phyloP scores from a whole-genome alignment of 2,797 vertebrate genomes.

The Danio tinwini region DNA sequence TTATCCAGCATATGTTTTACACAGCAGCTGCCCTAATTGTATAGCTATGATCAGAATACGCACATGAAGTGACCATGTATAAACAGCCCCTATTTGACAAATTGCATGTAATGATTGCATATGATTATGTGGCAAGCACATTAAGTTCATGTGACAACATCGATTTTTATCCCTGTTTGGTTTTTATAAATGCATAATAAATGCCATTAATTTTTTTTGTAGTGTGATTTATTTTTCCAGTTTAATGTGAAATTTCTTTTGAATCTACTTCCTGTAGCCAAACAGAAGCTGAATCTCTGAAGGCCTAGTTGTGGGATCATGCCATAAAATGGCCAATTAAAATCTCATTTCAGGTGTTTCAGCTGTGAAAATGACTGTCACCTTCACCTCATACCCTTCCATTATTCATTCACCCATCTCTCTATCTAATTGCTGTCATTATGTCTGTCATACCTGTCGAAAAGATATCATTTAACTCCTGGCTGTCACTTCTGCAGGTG shows the following conservation, averaged over 20 bases:
- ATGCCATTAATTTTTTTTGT: neutral
- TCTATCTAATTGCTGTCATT: constrained; percentile 47
- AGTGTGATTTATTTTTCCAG: neutral
- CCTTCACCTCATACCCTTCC: constrained; percentile 44
- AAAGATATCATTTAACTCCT: constrained; percentile 42
- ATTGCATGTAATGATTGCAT: too few species aligned
- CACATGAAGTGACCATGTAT: too few species aligned
- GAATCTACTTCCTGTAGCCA: neutral
- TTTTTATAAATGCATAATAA: neutral
- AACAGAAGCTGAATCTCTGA: constrained; percentile 21
- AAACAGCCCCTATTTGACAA: too few species aligned
- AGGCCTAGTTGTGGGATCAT: constrained; percentile 28
- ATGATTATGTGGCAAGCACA: neutral
- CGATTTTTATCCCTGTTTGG: neutral
- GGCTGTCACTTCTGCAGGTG: constrained; percentile 11
- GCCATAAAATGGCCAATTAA: constrained; percentile 59
- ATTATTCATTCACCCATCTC: constrained; percentile 36
- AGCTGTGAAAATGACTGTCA: constrained; percentile 49
- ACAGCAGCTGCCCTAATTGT: too few species aligned
- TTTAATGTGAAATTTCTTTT: neutral
- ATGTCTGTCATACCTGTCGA: constrained; percentile 28
- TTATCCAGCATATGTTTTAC: too few species aligned
- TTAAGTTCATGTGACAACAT: neutral
- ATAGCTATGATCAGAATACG: too few species aligned
- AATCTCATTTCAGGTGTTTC: constrained; percentile 49